phyloP scores from a whole-genome alignment of 2,888 invertebrate species.

The Drosophila picticornis region DNA sequence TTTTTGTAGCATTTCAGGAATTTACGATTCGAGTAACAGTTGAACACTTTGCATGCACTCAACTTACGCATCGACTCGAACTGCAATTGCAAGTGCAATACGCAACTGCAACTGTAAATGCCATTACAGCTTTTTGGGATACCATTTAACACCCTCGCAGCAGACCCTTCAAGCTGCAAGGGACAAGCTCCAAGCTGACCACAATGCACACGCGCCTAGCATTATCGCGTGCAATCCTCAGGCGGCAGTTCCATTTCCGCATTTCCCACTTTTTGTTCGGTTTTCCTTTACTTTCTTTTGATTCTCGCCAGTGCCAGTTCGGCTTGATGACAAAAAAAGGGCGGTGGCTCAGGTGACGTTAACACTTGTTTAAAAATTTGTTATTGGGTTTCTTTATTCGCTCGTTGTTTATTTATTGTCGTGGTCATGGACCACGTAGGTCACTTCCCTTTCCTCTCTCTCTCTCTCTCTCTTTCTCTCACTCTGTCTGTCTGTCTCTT shows the following conservation, averaged over 20 bases:
- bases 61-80: conserved; percentile 34
- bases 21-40: conserved; percentile 44
- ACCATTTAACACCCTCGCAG: conserved; percentile 50
- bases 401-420: conserved; percentile 59
- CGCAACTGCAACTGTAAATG: conserved; percentile 25
- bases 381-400: conserved; percentile 68
- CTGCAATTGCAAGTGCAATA: conserved; percentile 11
- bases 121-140: conserved; percentile 47
- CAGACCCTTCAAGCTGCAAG: not conserved
- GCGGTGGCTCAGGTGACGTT: conserved; percentile 67
- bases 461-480: not conserved
- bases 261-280: conserved; percentile 22
- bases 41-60: conserved; percentile 59
- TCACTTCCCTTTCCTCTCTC: conserved; percentile 7
- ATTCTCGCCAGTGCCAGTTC: conserved; percentile 23
- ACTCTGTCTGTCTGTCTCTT: not conserved
- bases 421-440: conserved; percentile 12
- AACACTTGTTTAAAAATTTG: conserved; percentile 81
- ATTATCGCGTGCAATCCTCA: conserved; percentile 34
- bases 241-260: conserved; percentile 49
- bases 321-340: not conserved
- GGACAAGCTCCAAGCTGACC: conserved; percentile 46
- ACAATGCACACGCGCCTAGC: conserved; percentile 54
- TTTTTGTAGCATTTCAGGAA: conserved; percentile 29
- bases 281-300: conserved; percentile 14